A percentile compares a stretch with the other conserved stretches of the same genome.
Evolutionary conservation across 2,888 invertebrate species (phyloP).

Genomic region (Bombylius major): DNA sequence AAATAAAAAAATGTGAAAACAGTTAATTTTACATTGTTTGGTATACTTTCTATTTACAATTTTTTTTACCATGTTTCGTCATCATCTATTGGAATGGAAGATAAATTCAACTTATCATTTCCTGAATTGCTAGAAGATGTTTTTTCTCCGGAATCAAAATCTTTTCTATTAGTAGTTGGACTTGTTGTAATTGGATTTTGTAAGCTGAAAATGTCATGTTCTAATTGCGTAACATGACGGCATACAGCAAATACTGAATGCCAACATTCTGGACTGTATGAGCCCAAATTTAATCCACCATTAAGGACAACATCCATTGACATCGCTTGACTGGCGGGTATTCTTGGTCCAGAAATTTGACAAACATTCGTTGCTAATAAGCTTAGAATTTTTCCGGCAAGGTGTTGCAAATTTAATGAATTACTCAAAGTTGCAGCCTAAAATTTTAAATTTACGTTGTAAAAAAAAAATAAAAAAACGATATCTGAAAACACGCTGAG

Average conservation of each 20-base stretch:
- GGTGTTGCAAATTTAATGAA: constrained; percentile 71
- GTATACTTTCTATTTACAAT: not conserved
- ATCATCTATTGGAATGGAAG: constrained; percentile 51
- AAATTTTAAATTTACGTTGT: constrained; percentile 13
- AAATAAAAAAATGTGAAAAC: constrained; percentile 21
- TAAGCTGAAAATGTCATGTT: constrained; percentile 79
- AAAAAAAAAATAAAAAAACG: too few relatives aligned
- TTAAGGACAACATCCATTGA: constrained; percentile 84
- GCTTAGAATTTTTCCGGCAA: constrained; percentile 82
- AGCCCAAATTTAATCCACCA: constrained; percentile 78
- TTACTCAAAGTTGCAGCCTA: constrained; percentile 83
- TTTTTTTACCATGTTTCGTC: constrained; percentile 61
- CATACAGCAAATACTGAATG: constrained; percentile 90
- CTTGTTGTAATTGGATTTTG: constrained; percentile 40
- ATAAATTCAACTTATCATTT: constrained; percentile 46
- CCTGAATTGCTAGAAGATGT: constrained; percentile 27
- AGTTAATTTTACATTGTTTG: not conserved
- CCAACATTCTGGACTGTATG: constrained; percentile 91
- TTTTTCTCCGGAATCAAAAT: constrained; percentile 33
- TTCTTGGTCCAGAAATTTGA: constrained; percentile 60
- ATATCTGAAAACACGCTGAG: too few relatives aligned
- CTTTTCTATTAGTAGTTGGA: constrained; percentile 29
- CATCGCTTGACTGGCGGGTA: constrained; percentile 79
- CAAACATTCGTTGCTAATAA: constrained; percentile 82
- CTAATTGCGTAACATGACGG: constrained; percentile 81